Percentiles rank a stretch among this genome's conserved stretches.
Conservation (phyloP, 2,113 vertebrate genomes). For the Cervus canadensis region DNA sequence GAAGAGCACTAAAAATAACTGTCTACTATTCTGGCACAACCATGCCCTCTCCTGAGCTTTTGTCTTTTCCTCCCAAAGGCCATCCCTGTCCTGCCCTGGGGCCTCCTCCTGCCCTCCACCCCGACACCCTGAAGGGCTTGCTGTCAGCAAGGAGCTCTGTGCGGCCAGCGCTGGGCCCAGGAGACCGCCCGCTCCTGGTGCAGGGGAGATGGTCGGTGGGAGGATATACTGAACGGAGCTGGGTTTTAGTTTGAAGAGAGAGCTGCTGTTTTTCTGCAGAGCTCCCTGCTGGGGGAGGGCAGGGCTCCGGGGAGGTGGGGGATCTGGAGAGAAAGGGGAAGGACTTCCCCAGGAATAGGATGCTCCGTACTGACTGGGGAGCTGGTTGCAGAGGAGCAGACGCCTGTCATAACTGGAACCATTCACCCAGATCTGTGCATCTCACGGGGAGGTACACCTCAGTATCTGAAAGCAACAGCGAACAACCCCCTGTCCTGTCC, state of each 20-base stretch:
- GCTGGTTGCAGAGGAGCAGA: background rate
- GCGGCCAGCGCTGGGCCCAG: background rate
- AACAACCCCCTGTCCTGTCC: background rate
- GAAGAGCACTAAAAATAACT: background rate
- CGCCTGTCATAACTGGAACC: background rate
- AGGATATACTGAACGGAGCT: fast-evolving
- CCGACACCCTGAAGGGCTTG: fast-evolving
- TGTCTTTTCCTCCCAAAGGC: background rate
- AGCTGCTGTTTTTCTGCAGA: background rate
- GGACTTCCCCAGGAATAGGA: background rate
- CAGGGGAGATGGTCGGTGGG: fast-evolving
- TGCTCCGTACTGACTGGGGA: fast-evolving
- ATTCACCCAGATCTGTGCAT: background rate
- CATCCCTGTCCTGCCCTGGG: background rate
- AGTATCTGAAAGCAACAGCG: background rate
- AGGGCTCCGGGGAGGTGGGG: background rate
- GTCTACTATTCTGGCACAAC: no score
- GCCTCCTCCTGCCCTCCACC: background rate
- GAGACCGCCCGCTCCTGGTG: background rate
- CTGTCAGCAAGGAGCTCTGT: fast-evolving
- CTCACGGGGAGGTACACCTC: background rate
- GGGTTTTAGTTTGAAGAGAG: background rate
- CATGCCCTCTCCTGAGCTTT: background rate
- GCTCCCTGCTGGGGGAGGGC: background rate
- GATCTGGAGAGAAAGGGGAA: background rate